Conservation (phyloP, 2,797 vertebrate species). For the Acipenser ruthenus region DNA sequence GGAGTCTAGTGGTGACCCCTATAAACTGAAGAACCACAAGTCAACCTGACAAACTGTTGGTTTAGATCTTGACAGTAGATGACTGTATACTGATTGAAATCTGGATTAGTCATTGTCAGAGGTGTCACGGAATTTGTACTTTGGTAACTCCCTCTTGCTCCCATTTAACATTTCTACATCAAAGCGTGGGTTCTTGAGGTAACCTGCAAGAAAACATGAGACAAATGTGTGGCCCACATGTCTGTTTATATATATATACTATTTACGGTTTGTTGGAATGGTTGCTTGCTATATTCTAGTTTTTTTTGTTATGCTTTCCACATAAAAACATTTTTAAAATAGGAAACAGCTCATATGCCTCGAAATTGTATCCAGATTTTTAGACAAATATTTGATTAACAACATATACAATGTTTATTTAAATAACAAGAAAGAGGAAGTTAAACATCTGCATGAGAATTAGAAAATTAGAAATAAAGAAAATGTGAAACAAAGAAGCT, state of each 20-base stretch:
- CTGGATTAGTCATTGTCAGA: constrained; percentile 19
- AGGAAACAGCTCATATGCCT: too few relatives aligned
- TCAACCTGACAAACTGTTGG: not conserved
- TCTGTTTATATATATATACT: not conserved
- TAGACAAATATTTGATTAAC: too few relatives aligned
- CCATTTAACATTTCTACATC: constrained; percentile 5
- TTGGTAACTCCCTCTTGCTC: not conserved
- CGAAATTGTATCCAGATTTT: too few relatives aligned
- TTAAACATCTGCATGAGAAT: too few relatives aligned
- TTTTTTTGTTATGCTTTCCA: too few relatives aligned
- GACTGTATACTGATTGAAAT: constrained; percentile 17
- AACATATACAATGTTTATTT: too few relatives aligned
- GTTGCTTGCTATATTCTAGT: too few relatives aligned
- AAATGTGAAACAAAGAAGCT: too few relatives aligned
- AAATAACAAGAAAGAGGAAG: too few relatives aligned
- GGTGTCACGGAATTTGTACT: constrained; percentile 14
- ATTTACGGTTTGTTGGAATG: too few relatives aligned
- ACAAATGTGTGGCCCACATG: not conserved
- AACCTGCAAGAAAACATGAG: constrained; percentile 4
- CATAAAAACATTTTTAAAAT: too few relatives aligned
- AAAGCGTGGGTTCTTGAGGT: not conserved
- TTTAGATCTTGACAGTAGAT: constrained; percentile 13
- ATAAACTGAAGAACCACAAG: not conserved
- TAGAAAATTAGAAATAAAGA: too few relatives aligned
- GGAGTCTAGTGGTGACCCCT: not conserved